phyloP scores from a whole-genome alignment of 2,888 invertebrate species.

The Agrochola litura region DNA sequence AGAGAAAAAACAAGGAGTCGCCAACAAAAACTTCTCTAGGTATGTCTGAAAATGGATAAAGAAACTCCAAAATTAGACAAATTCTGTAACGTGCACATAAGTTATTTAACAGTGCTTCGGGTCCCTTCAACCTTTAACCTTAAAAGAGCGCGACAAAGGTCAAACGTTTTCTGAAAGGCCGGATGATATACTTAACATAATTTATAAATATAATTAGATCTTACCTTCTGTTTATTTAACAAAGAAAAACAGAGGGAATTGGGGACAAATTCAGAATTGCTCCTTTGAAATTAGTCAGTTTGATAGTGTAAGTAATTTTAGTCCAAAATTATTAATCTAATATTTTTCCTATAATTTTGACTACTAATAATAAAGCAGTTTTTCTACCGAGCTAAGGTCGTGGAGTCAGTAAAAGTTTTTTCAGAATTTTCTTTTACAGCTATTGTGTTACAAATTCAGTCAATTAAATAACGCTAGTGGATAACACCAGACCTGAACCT shows the following conservation, averaged over 20 bases:
- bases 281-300: too few relatives aligned
- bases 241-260: background rate
- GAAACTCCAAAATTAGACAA: constrained; percentile 18
- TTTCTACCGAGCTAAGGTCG: background rate
- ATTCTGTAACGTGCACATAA: constrained; percentile 33
- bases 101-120: constrained; percentile 44
- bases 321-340: too few relatives aligned
- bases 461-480: background rate
- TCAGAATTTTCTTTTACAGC: background rate
- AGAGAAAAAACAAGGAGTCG: background rate
- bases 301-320: too few relatives aligned
- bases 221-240: constrained; percentile 11
- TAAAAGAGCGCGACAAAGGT: constrained; percentile 61
- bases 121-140: constrained; percentile 57
- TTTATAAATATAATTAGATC: constrained; percentile 27
- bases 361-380: background rate
- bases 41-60: background rate
- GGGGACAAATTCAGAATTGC: background rate
- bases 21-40: background rate
- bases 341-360: background rate
- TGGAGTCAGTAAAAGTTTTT: background rate
- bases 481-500: background rate
- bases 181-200: constrained; percentile 21
- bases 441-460: background rate
- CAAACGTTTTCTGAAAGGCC: constrained; percentile 49